phyloP scores from a whole-genome alignment of 2,113 vertebrate species.

The Pituophis catenifer region DNA sequence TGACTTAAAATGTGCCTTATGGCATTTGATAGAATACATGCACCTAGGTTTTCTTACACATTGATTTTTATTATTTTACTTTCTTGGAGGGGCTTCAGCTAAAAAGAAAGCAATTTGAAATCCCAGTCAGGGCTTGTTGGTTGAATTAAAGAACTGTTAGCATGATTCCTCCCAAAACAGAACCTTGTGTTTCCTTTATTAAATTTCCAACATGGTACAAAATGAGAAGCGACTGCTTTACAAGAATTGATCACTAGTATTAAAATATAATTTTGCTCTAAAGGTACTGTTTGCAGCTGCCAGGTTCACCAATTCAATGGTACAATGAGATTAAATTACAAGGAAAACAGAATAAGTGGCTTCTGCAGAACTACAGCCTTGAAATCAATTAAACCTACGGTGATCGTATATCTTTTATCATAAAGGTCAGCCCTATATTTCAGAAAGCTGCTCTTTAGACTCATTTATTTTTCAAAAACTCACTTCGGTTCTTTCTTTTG shows the following conservation, averaged over 20 bases:
- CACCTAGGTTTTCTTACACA: not conserved
- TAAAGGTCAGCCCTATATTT: not conserved
- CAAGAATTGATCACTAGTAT: slow-evolving; percentile 19
- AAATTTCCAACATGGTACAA: not conserved
- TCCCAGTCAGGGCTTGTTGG: not conserved
- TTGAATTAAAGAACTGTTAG: not conserved
- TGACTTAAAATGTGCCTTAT: not conserved
- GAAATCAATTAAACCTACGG: slow-evolving; percentile 55
- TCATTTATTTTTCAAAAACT: not conserved
- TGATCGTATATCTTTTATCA: not conserved
- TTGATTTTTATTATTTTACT: not conserved
- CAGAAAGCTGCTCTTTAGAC: not conserved
- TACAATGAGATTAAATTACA: slow-evolving; percentile 36
- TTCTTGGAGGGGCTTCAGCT: not conserved
- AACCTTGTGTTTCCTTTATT: slow-evolving; percentile 25
- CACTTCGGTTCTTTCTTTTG: not conserved
- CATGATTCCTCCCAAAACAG: not conserved
- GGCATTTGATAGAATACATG: not conserved
- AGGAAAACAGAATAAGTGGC: slow-evolving; percentile 54
- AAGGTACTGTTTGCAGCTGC: slow-evolving; percentile 40
- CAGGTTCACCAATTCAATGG: slow-evolving; percentile 30
- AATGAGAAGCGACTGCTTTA: not conserved
- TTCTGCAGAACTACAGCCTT: slow-evolving; percentile 55
- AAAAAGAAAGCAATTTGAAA: not conserved
- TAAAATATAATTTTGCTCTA: not conserved